Conservation (phyloP, 2,888 invertebrate species). For the Biston stratarius region DNA sequence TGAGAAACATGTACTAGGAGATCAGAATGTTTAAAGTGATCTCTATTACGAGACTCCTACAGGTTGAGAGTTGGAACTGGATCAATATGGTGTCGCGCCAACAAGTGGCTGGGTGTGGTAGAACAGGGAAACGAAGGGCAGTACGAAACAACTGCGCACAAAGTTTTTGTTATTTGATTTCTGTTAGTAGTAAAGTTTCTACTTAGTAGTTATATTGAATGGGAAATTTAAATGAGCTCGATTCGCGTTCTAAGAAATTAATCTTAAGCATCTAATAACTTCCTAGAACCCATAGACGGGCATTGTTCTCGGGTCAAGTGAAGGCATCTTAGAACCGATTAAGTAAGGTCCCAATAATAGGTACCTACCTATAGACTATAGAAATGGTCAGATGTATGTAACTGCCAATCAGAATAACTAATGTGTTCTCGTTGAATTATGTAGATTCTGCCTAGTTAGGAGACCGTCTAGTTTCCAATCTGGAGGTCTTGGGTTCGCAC, state of each 20-base stretch:
- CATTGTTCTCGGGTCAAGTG: constrained; percentile 30
- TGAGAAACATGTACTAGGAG: constrained; percentile 15
- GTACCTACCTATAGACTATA: not conserved
- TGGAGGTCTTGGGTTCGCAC: too few species aligned
- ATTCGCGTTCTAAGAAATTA: constrained; percentile 17
- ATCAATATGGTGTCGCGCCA: constrained; percentile 19
- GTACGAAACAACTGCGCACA: constrained; percentile 7
- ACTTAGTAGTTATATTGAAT: not conserved
- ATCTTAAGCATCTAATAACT: constrained; percentile 26
- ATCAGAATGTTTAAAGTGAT: constrained; percentile 7
- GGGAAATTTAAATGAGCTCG: not conserved
- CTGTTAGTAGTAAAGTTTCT: not conserved
- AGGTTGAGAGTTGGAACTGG: constrained; percentile 18
- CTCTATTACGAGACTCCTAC: constrained; percentile 15
- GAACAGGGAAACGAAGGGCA: not conserved
- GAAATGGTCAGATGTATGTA: not conserved
- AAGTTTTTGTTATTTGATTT: not conserved
- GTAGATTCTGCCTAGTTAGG: too few species aligned
- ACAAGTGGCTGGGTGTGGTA: constrained; percentile 22
- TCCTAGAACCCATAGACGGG: constrained; percentile 20
- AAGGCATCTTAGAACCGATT: not conserved
- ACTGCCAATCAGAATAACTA: not conserved
- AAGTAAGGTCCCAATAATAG: not conserved
- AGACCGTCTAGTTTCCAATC: too few species aligned
- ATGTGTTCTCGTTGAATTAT: too few species aligned